A percentile compares a stretch with the other conserved stretches of the same genome.
Conservation (phyloP, 2,797 vertebrate species). For the Malurus splendens region DNA sequence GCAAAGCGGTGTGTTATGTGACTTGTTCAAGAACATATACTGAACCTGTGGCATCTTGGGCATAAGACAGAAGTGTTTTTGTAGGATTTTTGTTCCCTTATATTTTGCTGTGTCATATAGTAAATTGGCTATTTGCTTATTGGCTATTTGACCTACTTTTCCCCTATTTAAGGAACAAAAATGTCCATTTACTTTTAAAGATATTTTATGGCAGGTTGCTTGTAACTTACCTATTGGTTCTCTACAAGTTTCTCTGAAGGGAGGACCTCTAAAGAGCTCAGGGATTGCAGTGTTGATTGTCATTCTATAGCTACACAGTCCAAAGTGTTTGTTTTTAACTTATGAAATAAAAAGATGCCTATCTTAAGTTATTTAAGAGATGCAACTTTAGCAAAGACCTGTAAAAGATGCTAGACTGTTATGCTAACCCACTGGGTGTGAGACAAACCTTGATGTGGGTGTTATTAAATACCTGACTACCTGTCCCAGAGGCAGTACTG, state of each 20-base stretch:
- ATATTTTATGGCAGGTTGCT: background rate
- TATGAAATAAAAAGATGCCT: background rate
- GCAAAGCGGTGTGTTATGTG: background rate
- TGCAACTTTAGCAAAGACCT: conserved; percentile 3
- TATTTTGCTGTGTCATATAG: background rate
- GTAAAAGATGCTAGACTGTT: background rate
- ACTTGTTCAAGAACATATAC: background rate
- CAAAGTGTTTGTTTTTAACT: background rate
- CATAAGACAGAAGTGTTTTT: background rate
- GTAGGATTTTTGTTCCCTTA: background rate
- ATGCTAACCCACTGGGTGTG: conserved; percentile 4
- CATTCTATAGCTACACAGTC: background rate
- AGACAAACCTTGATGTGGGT: conserved; percentile 16
- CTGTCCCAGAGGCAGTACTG: conserved; percentile 2
- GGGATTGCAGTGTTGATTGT: background rate
- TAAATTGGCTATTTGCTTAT: background rate
- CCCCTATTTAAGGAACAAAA: background rate
- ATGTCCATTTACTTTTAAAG: background rate
- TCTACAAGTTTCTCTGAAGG: background rate
- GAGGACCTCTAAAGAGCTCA: background rate
- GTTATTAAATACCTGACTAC: background rate
- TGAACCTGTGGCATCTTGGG: background rate
- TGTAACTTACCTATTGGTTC: background rate
- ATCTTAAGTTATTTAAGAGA: conserved; percentile 9
- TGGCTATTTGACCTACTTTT: background rate